Conservation (phyloP, 2,113 vertebrate genomes). For the Microcebus tavaratra region DNA sequence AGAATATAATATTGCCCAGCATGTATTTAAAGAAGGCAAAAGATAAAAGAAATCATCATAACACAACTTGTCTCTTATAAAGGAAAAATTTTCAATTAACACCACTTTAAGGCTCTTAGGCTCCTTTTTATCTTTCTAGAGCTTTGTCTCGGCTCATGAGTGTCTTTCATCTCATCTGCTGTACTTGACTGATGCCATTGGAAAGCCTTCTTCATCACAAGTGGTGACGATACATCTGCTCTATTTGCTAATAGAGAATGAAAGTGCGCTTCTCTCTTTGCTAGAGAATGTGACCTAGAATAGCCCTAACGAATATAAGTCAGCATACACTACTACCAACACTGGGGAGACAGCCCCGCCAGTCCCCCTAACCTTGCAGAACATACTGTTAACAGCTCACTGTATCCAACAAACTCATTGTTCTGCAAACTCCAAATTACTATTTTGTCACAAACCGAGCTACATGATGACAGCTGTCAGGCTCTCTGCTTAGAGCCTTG, state of each 20-base stretch:
- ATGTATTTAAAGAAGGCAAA: constrained; percentile 42
- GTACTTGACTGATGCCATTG: constrained; percentile 25
- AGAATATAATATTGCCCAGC: background rate
- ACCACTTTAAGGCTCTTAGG: constrained; percentile 56
- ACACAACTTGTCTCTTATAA: constrained; percentile 42
- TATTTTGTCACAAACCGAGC: background rate
- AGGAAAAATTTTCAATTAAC: constrained; percentile 63
- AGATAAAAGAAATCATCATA: constrained; percentile 63
- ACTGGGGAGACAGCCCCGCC: background rate
- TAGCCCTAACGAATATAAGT: background rate
- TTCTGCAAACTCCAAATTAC: constrained; percentile 17
- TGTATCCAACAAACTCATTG: background rate
- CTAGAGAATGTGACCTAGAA: background rate
- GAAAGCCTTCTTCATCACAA: background rate
- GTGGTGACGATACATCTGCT: background rate
- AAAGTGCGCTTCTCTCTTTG: background rate
- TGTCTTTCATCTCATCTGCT: constrained; percentile 63
- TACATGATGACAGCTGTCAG: constrained; percentile 15
- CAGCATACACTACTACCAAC: background rate
- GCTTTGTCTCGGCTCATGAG: background rate
- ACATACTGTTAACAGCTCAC: background rate
- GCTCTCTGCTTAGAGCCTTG: background rate
- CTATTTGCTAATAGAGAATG: background rate
- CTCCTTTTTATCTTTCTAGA: constrained; percentile 62
- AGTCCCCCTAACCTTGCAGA: background rate